Percentiles rank a stretch among this genome's conserved stretches.
Conservation (phyloP, 2,797 vertebrate species). For the Lophotriccus pileatus region DNA sequence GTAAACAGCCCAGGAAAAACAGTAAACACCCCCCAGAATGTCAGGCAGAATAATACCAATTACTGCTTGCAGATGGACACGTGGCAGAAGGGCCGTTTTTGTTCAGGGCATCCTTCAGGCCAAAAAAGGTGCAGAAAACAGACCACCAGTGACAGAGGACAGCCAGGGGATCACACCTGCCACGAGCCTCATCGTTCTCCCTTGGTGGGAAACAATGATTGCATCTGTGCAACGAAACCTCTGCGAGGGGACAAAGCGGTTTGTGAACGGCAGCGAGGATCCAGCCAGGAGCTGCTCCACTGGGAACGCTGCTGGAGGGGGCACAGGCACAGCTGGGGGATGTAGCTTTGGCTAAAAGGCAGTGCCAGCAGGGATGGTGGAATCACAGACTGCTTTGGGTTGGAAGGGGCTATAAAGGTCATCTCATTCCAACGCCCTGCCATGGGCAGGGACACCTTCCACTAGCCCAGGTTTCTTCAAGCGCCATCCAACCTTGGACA, state of each 20-base stretch:
- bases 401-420: not conserved
- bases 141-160: not conserved
- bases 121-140: not conserved
- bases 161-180: not conserved
- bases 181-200: constrained; percentile 16
- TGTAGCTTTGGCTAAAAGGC: not conserved
- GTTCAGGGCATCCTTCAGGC: not conserved
- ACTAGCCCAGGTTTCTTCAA: not conserved
- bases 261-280: not conserved
- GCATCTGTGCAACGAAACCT: not conserved
- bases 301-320: not conserved
- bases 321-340: not conserved
- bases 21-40: not conserved
- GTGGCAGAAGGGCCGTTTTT: not conserved
- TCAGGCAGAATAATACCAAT: not conserved
- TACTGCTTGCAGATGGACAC: not conserved
- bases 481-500: not conserved
- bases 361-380: not conserved
- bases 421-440: not conserved
- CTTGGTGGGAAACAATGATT: not conserved
- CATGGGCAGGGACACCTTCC: not conserved
- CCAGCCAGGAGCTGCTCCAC: not conserved
- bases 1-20: not conserved
- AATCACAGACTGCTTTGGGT: not conserved
- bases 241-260: not conserved